Evolutionary conservation across 2,888 invertebrate species (phyloP).

Genomic region (Elysia crispata): DNA sequence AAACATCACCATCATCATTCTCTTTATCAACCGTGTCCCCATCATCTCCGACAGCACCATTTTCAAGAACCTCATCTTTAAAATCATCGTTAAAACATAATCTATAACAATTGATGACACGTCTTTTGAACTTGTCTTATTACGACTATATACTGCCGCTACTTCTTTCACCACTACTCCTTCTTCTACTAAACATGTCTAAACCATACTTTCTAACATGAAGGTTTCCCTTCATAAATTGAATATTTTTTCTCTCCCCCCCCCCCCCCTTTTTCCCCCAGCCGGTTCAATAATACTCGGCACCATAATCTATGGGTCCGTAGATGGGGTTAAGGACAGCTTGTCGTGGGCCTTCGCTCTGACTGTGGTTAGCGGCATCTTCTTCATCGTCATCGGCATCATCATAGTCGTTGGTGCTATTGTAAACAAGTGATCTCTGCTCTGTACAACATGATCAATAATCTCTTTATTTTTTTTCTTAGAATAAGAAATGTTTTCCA

Average conservation of each 20-base stretch:
- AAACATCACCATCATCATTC: too few species aligned
- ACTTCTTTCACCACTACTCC: too few species aligned
- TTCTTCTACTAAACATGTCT: background rate
- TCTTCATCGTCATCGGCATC: constrained; percentile 58
- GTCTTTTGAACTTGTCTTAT: too few species aligned
- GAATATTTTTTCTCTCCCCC: constrained; percentile 35
- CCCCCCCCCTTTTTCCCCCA: constrained; percentile 28
- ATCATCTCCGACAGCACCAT: too few species aligned
- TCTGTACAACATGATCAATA: background rate
- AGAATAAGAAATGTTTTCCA: too few species aligned
- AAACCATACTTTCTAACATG: background rate
- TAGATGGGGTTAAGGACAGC: constrained; percentile 48
- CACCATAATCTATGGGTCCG: constrained; percentile 61
- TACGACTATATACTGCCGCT: too few species aligned
- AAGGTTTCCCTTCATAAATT: constrained; percentile 32
- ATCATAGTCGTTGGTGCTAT: constrained; percentile 56
- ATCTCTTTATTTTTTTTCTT: background rate
- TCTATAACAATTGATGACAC: background rate
- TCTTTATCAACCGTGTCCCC: too few species aligned
- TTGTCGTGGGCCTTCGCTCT: constrained; percentile 65
- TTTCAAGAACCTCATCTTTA: too few species aligned
- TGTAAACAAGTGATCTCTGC: constrained; percentile 35
- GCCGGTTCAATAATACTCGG: constrained; percentile 61
- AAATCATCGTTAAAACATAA: too few species aligned
- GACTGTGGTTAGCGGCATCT: constrained; percentile 57